A percentile compares a stretch with the other conserved stretches of the same genome.
Evolutionary conservation across 2,113 vertebrate species (phyloP).

Genomic region (Kryptolebias marmoratus): DNA sequence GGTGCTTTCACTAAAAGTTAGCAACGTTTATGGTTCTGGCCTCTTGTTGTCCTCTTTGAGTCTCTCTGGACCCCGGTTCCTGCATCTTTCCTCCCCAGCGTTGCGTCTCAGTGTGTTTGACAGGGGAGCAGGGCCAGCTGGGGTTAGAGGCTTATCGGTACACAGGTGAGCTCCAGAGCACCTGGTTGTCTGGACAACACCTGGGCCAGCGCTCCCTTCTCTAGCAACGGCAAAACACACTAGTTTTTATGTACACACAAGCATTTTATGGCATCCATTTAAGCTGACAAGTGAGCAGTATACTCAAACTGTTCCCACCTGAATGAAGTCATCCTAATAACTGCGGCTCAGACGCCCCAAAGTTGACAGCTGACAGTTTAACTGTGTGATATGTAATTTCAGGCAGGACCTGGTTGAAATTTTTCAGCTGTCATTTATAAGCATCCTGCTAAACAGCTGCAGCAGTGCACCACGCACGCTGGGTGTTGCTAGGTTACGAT

Average conservation of each 20-base stretch:
- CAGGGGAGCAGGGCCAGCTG: constrained; percentile 45
- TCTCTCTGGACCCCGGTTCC: background rate
- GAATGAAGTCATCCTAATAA: constrained; percentile 35
- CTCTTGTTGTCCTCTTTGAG: constrained; percentile 16
- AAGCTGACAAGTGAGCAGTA: constrained; percentile 20
- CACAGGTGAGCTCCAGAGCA: constrained; percentile 79
- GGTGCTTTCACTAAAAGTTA: constrained; percentile 1
- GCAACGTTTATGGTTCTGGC: constrained; percentile 6
- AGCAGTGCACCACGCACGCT: constrained; percentile 39
- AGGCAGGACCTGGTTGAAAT: constrained; percentile 21
- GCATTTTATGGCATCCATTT: constrained; percentile 9
- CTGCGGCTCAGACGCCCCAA: constrained; percentile 6
- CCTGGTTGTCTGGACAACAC: constrained; percentile 56
- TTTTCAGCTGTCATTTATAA: constrained; percentile 68
- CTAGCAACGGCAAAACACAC: constrained; percentile 52
- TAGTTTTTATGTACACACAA: constrained; percentile 1
- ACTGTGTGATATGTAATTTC: constrained; percentile 38
- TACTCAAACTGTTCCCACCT: constrained; percentile 14
- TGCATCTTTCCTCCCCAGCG: constrained; percentile 32
- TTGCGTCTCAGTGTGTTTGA: constrained; percentile 28
- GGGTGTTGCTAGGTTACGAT: constrained; percentile 75
- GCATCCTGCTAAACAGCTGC: constrained; percentile 60
- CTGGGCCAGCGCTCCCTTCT: constrained; percentile 45
- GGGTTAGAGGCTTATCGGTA: constrained; percentile 78
- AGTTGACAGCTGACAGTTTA: constrained; percentile 47